Conservation (phyloP, 1,140 invertebrate genomes). For the Drosophila setifemur region DNA sequence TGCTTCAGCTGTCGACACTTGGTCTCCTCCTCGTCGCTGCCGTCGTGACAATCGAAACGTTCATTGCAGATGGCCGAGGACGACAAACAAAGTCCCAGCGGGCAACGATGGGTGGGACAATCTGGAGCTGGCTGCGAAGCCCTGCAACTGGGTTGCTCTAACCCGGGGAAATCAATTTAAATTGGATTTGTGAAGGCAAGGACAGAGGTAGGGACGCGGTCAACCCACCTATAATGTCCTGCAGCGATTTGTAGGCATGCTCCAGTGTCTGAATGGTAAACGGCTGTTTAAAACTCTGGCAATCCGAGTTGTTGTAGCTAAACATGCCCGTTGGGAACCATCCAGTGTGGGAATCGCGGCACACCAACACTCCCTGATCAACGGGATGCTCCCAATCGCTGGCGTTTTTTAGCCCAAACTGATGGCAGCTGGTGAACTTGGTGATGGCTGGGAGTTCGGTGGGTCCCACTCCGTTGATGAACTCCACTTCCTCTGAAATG, state of each 20-base stretch:
- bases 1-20: constrained; percentile 82
- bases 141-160: constrained; percentile 57
- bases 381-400: constrained; percentile 33
- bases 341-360: constrained; percentile 53
- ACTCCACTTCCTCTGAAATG: constrained; percentile 70
- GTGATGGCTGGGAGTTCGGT: constrained; percentile 48
- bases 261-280: constrained; percentile 63
- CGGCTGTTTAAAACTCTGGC: constrained; percentile 64
- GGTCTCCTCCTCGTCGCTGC: constrained; percentile 85
- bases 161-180: not conserved
- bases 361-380: constrained; percentile 78
- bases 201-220: not conserved
- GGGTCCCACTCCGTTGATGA: constrained; percentile 32
- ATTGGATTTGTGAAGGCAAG: not conserved
- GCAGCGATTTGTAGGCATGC: constrained; percentile 51
- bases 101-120: constrained; percentile 85
- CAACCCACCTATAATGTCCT: constrained; percentile 57
- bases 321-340: constrained; percentile 75
- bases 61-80: constrained; percentile 87
- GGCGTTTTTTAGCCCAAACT: constrained; percentile 60
- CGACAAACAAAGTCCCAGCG: constrained; percentile 87
- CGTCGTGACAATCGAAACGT: constrained; percentile 87
- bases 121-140: constrained; percentile 33
- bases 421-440: constrained; percentile 68
- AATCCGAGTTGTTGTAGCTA: constrained; percentile 71